A percentile compares a stretch with the other conserved stretches of the same genome.
phyloP scores from a whole-genome alignment of 2,888 invertebrate genomes.

The Ferrisia virgata region DNA sequence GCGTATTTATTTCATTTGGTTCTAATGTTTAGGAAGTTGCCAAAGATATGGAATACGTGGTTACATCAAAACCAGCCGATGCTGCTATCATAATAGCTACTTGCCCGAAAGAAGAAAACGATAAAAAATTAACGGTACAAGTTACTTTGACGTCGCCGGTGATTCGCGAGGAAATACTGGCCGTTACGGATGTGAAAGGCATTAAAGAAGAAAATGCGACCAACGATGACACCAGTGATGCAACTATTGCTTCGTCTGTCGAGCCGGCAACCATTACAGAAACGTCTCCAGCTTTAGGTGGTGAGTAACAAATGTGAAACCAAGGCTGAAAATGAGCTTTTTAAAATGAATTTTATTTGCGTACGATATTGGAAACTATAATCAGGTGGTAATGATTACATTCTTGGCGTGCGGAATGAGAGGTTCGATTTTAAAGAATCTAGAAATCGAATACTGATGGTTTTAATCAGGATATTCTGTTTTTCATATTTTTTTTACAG shows the following conservation, averaged over 20 bases:
- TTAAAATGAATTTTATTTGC: too few species aligned
- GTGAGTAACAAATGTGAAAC: background rate
- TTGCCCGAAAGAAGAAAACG: slow-evolving; percentile 63
- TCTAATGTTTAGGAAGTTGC: slow-evolving; percentile 57
- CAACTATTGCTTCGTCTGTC: background rate
- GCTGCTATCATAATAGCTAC: slow-evolving; percentile 74
- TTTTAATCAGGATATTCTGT: background rate
- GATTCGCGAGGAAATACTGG: slow-evolving; percentile 67
- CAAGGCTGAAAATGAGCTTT: too few species aligned
- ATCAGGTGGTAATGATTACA: too few species aligned
- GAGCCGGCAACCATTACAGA: background rate
- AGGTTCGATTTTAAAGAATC: background rate
- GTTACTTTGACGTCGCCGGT: slow-evolving; percentile 90
- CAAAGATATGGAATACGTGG: slow-evolving; percentile 74
- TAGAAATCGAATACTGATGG: background rate
- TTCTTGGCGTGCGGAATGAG: too few species aligned
- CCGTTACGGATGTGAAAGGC: slow-evolving; percentile 1
- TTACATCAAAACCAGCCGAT: slow-evolving; percentile 78
- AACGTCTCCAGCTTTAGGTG: background rate
- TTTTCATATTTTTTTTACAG: slow-evolving; percentile 1
- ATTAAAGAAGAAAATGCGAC: background rate
- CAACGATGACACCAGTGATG: background rate
- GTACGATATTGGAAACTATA: too few species aligned
- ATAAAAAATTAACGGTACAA: slow-evolving; percentile 63
- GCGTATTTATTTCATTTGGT: background rate